Conservation (phyloP, 2,113 vertebrate genomes). For the Oryzias melastigma region DNA sequence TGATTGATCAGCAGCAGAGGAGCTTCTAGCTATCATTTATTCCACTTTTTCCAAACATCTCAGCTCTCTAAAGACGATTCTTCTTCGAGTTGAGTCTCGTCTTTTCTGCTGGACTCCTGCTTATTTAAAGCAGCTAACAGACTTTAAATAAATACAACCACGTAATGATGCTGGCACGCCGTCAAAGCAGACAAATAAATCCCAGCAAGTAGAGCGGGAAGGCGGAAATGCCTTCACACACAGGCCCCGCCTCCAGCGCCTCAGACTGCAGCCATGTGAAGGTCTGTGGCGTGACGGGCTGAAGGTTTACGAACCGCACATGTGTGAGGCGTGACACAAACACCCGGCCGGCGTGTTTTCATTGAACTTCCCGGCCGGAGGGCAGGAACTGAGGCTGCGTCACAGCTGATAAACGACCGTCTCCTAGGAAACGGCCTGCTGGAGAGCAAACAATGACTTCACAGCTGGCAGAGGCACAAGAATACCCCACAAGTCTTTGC, state of each 20-base stretch:
- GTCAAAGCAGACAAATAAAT: constrained; percentile 46
- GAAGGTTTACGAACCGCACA: constrained; percentile 25
- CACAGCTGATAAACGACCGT: constrained; percentile 75
- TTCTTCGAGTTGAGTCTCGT: no score
- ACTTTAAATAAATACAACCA: constrained; percentile 13
- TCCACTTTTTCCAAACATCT: background rate
- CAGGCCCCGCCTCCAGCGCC: constrained; percentile 56
- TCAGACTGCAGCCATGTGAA: constrained; percentile 9
- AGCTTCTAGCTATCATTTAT: background rate
- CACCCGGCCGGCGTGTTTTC: constrained; percentile 46
- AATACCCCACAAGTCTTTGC: constrained; percentile 47
- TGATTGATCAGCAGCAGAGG: no score
- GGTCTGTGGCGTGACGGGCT: constrained; percentile 15
- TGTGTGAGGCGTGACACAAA: constrained; percentile 37
- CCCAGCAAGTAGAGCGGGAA: constrained; percentile 38
- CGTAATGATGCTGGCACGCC: constrained; percentile 43
- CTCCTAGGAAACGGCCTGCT: constrained; percentile 80
- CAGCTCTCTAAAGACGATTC: background rate
- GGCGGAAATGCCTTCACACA: constrained; percentile 45
- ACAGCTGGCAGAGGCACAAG: constrained; percentile 54
- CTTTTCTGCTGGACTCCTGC: constrained; percentile 6
- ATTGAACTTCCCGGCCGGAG: constrained; percentile 64
- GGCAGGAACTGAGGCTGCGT: constrained; percentile 68
- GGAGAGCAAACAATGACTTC: constrained; percentile 80
- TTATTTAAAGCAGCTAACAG: constrained; percentile 30